Evolutionary conservation across 2,888 invertebrate genomes (phyloP), one percentile per base, ranked within the genome.

Genomic region (Tetragnatha montana): DNA sequence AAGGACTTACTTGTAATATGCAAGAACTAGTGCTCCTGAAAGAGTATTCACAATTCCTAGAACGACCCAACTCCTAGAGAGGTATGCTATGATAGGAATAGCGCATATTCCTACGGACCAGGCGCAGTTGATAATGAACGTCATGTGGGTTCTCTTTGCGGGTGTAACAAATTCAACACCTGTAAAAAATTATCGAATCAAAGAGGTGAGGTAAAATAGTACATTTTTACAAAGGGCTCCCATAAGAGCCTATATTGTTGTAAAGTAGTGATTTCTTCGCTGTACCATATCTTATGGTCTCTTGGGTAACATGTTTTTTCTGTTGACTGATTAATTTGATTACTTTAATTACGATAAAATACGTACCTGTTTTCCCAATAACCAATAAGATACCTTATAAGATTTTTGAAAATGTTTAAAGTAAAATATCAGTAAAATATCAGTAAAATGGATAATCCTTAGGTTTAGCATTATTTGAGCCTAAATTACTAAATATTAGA

Each of bases 61-160:
- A 8, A 91, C 68, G 49, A 92, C 91, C 93, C 93, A 93, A 85
- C 92, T 89, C 10, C 92, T 71, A 0, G 92, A 82, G 0, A 92
- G 84, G 91, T 92, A 93, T 17, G 93, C 93, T 0, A 93, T 81
- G 8, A 93, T 91, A 0, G 93, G 92, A n/a, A 93, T 83, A 12
- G 92, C 50, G n/a, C 92, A 92, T 91, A 93, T 92, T 70, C 93
- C 93, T 6, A 92, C 75, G 0, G 92, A 92, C 92, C 92, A 92
- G 10, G 81, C 50, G 7, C 81, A 70, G 68, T 87, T 88, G 8
- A 86, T 87, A 1, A 90, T 68, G 0, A 87, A 81, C 19, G 93
- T 92, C 22, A 94, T 90, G 8, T 94, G 92, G 22, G 95, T 94
- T 81, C 94, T 92, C 91, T 94, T 94, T 92, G 82, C 83, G 0